phyloP scores from a whole-genome alignment of 1,140 invertebrate species.

The Drosophila pseudoananassae region DNA sequence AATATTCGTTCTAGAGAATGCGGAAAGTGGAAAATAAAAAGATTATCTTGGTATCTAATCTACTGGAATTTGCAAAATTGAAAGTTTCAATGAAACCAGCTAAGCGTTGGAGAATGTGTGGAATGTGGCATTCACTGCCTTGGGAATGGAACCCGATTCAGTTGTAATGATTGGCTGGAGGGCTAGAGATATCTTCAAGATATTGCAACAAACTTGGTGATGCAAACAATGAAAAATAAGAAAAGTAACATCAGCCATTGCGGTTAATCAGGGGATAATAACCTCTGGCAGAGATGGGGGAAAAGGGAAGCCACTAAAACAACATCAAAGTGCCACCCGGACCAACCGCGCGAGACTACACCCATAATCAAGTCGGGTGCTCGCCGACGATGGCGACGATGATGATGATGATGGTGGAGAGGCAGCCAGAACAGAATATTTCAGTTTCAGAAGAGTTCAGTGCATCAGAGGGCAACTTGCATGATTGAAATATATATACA shows the following conservation, averaged over 20 bases:
- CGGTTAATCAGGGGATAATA: conserved; percentile 70
- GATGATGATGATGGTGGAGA: conserved; percentile 17
- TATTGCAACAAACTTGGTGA: conserved; percentile 13
- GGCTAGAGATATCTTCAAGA: background rate
- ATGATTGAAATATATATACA: conserved; percentile 37
- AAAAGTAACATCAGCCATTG: conserved; percentile 40
- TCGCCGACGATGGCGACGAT: background rate
- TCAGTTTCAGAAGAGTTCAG: conserved; percentile 15
- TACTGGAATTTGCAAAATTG: conserved; percentile 2
- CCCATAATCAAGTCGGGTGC: conserved; percentile 42
- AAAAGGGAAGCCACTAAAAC: conserved; percentile 50
- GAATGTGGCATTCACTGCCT: background rate
- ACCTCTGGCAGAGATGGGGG: conserved; percentile 41
- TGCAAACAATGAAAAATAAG: conserved; percentile 1
- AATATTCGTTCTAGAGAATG: background rate
- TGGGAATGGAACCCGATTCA: background rate
- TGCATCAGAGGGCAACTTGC: conserved; percentile 36
- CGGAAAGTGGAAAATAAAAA: conserved; percentile 8
- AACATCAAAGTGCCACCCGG: conserved; percentile 62
- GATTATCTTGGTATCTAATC: conserved; percentile 30
- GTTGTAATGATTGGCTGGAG: no score
- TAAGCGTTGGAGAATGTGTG: background rate
- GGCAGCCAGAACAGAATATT: background rate
- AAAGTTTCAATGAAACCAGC: conserved; percentile 3
- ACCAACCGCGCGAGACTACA: conserved; percentile 20